Percentiles rank a stretch among this genome's conserved stretches.
Conservation (phyloP, 2,888 invertebrate genomes). For the Oxystoma pomonae region DNA sequence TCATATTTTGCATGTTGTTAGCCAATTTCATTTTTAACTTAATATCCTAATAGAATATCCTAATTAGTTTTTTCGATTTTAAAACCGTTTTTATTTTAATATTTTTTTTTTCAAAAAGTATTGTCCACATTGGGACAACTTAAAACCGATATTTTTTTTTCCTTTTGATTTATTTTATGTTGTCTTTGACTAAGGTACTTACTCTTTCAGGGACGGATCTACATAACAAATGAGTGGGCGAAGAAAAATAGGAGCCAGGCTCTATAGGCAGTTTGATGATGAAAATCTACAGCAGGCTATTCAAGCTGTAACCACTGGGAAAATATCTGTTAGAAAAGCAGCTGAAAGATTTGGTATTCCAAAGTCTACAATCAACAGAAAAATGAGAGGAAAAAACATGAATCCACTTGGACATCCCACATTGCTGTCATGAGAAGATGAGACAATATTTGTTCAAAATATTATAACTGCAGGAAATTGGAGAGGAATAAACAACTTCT, state of each 20-base stretch:
- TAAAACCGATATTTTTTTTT: background rate
- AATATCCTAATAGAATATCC: background rate
- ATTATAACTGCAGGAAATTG: background rate
- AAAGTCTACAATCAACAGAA: background rate
- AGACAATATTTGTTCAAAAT: background rate
- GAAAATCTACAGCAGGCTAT: background rate
- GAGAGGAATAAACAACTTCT: background rate
- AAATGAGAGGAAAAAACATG: background rate
- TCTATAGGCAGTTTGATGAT: background rate
- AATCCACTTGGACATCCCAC: background rate
- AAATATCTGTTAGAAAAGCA: background rate
- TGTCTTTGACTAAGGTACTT: too few species aligned
- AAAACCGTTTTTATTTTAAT: background rate
- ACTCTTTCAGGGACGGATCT: background rate
- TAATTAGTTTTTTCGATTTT: background rate
- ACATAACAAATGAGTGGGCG: background rate
- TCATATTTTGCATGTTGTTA: background rate
- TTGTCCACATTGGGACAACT: background rate
- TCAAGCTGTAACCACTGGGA: background rate
- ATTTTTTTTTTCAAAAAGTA: background rate
- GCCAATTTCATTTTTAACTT: background rate
- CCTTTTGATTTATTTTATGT: background rate
- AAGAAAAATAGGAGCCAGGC: background rate
- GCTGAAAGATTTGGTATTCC: background rate
- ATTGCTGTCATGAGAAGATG: background rate